These are phyloP conservation scores for Pseudolycoriella hygida DNA, from an alignment of 2,888 invertebrate genomes.

Conservation along the genomic window DNA sequence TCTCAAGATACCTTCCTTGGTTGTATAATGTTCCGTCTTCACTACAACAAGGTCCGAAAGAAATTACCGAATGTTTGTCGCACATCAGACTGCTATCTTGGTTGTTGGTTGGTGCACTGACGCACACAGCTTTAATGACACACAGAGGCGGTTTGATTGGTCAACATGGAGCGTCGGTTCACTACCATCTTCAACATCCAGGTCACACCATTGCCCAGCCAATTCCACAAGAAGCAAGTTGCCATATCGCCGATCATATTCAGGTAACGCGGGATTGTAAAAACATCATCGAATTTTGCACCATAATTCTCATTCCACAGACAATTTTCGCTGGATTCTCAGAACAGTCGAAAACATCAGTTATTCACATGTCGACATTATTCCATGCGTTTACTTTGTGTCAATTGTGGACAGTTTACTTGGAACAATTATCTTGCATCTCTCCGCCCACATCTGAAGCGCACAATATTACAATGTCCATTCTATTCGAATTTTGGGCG, in stretches of 20 bases:
- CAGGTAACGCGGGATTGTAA: slow-evolving; percentile 39
- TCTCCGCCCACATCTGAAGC: slow-evolving; percentile 50
- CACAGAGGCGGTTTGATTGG: slow-evolving; percentile 14
- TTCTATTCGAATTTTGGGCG: slow-evolving; percentile 95
- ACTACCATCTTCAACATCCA: slow-evolving; percentile 17
- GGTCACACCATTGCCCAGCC: slow-evolving; percentile 48
- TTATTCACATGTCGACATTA: slow-evolving; percentile 87
- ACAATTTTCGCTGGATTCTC: slow-evolving; percentile 90
- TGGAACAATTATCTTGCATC: slow-evolving; percentile 67
- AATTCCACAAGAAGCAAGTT: slow-evolving; percentile 88
- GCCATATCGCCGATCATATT: slow-evolving; percentile 93
- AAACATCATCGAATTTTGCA: too few species aligned
- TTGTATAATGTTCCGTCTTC: slow-evolving; percentile 64
- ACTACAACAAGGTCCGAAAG: slow-evolving; percentile 72
- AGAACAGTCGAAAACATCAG: slow-evolving; percentile 82
- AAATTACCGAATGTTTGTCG: slow-evolving; percentile 86
- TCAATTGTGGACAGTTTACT: slow-evolving; percentile 96
- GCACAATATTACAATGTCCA: slow-evolving; percentile 55
- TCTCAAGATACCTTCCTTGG: slow-evolving; percentile 77
- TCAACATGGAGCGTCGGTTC: slow-evolving; percentile 14
- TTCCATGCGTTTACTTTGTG: slow-evolving; percentile 96
- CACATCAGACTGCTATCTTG: slow-evolving; percentile 91
- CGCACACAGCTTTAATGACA: slow-evolving; percentile 53
- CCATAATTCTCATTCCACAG: background rate
- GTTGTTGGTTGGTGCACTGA: slow-evolving; percentile 89